Conservation (phyloP, 2,797 vertebrate species). For the Anguilla obscura region DNA sequence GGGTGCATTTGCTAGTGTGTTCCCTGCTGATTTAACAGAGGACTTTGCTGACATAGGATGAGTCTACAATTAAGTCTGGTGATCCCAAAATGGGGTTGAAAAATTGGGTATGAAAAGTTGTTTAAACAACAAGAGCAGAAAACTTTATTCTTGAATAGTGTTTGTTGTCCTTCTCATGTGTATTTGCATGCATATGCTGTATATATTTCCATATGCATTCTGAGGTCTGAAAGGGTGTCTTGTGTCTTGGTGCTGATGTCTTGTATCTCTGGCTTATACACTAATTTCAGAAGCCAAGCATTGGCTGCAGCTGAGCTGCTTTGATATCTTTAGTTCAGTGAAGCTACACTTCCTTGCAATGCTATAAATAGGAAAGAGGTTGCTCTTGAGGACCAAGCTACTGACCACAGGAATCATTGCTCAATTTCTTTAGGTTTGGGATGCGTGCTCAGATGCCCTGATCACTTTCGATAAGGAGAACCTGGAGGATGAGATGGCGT, state of each 20-base stretch:
- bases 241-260: constrained; percentile 41
- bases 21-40: not conserved
- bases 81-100: not conserved
- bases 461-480: constrained; percentile 95
- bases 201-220: not conserved
- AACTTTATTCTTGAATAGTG: not conserved
- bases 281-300: constrained; percentile 34
- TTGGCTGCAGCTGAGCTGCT: constrained; percentile 50
- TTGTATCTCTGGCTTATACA: constrained; percentile 43
- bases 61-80: not conserved
- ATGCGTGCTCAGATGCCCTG: constrained; percentile 96
- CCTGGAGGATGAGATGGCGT: constrained; percentile 90
- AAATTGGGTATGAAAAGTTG: not conserved
- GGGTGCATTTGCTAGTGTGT: not conserved
- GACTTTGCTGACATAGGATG: not conserved
- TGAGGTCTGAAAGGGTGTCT: constrained; percentile 32
- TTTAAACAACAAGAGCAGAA: not conserved
- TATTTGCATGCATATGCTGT: not conserved
- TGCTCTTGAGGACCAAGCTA: constrained; percentile 62
- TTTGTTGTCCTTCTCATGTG: not conserved
- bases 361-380: constrained; percentile 64
- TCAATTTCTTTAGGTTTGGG: constrained; percentile 90
- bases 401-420: constrained; percentile 61
- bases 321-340: constrained; percentile 70
- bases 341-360: constrained; percentile 53